Evolutionary conservation across 2,888 invertebrate genomes (phyloP).

Genomic region (Lithophane socia): DNA sequence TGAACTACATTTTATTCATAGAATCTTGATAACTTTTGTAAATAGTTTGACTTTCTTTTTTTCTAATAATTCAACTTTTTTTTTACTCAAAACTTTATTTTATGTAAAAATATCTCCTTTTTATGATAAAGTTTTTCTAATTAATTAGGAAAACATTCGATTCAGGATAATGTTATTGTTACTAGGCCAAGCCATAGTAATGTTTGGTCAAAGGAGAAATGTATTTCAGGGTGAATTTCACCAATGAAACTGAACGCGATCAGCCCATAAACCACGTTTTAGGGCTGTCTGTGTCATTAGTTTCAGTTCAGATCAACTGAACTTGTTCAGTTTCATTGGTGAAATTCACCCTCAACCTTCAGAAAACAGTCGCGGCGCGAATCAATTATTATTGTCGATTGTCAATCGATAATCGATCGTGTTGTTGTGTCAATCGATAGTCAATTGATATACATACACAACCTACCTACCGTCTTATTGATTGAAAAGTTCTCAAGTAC

Average conservation of each 20-base stretch:
- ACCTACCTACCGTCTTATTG: neutral
- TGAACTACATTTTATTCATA: constrained; percentile 18
- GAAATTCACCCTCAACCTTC: neutral
- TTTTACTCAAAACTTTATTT: neutral
- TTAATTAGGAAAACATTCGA: too few relatives aligned
- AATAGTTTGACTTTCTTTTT: constrained; percentile 31
- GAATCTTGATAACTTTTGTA: constrained; percentile 3
- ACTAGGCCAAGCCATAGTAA: neutral
- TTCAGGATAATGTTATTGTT: neutral
- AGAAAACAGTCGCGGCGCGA: neutral
- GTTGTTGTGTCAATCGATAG: neutral
- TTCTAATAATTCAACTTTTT: too few relatives aligned
- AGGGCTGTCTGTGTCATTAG: too few relatives aligned
- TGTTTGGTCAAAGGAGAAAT: neutral
- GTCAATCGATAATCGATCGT: neutral
- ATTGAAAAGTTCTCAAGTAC: neutral
- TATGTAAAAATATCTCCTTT: neutral
- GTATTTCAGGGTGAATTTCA: neutral
- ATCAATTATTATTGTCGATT: constrained; percentile 17
- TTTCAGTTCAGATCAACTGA: too few relatives aligned
- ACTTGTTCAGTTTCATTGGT: too few relatives aligned
- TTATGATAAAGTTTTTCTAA: neutral
- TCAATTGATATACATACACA: neutral
- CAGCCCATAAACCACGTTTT: too few relatives aligned
- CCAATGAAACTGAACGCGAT: too few relatives aligned